phyloP scores from a whole-genome alignment of 2,888 invertebrate genomes.

The Sceliomorpha sp. region DNA sequence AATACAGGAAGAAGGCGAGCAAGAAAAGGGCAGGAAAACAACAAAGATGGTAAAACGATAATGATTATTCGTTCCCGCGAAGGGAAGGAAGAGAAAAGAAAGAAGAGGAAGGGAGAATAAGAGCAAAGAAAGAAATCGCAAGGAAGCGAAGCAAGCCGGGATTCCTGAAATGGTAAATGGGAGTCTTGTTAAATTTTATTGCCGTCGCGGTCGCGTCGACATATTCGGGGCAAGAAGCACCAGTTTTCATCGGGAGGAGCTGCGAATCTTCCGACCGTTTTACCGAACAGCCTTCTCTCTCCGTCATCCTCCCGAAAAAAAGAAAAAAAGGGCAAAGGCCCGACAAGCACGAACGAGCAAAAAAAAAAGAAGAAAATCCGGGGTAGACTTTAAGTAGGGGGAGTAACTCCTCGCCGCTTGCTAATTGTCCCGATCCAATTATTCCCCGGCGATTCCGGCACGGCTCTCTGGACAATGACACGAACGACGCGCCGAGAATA shows the following conservation, averaged over 20 bases:
- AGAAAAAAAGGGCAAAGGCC: slow-evolving; percentile 53
- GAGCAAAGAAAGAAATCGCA: slow-evolving; percentile 33
- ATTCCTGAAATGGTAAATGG: slow-evolving; percentile 73
- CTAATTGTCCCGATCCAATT: slow-evolving; percentile 70
- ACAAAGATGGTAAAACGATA: slow-evolving; percentile 42
- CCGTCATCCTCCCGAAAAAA: too few species aligned
- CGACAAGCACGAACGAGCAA: slow-evolving; percentile 43
- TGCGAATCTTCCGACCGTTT: slow-evolving; percentile 46
- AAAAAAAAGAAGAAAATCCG: too few species aligned
- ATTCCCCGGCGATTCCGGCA: slow-evolving; percentile 59
- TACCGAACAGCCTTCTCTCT: too few species aligned
- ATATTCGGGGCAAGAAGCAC: slow-evolving; percentile 64
- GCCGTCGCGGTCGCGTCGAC: slow-evolving; percentile 60
- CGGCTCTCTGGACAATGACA: slow-evolving; percentile 8
- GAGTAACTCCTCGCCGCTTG: slow-evolving; percentile 46
- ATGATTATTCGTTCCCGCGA: slow-evolving; percentile 30
- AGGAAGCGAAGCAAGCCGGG: slow-evolving; percentile 56
- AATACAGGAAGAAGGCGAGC: slow-evolving; percentile 17
- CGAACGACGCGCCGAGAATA: too few species aligned
- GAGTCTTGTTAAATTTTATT: slow-evolving; percentile 75
- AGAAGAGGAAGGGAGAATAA: slow-evolving; percentile 45
- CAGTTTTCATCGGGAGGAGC: slow-evolving; percentile 66
- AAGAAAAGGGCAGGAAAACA: slow-evolving; percentile 24
- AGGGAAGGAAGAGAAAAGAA: slow-evolving; percentile 41
- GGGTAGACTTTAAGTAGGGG: too few species aligned